Evolutionary conservation across 1,140 invertebrate species (phyloP).

Genomic region (Bombus soroeensis): DNA sequence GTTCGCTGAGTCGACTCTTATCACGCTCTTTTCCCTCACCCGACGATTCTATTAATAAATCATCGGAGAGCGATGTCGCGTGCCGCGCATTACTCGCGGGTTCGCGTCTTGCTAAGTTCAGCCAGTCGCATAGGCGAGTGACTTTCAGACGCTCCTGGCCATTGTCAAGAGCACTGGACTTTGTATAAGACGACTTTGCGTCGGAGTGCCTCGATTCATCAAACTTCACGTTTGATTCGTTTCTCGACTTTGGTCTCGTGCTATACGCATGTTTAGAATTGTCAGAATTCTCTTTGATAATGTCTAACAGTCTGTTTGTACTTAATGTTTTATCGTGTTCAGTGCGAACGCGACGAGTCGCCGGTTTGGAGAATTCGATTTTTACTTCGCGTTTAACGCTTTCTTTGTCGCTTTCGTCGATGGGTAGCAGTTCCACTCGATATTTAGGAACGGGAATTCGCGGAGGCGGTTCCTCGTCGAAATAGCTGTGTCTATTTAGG

Average conservation of each 20-base stretch:
- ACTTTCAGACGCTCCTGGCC: constrained; percentile 79
- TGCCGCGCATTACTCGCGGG: constrained; percentile 20
- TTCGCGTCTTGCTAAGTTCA: constrained; percentile 80
- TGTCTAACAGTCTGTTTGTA: constrained; percentile 82
- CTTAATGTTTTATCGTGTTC: constrained; percentile 39
- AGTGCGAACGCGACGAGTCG: not conserved
- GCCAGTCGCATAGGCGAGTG: constrained; percentile 82
- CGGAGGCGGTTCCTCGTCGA: constrained; percentile 77
- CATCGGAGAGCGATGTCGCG: constrained; percentile 39
- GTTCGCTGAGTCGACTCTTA: constrained; percentile 13
- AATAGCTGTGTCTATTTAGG: constrained; percentile 85
- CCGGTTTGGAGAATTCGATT: not conserved
- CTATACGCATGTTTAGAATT: not conserved
- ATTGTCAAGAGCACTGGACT: not conserved
- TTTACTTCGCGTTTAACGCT: not conserved
- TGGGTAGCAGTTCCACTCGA: constrained; percentile 53
- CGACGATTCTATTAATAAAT: constrained; percentile 58
- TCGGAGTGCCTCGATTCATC: not conserved
- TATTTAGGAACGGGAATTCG: constrained; percentile 73
- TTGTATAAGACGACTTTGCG: not conserved
- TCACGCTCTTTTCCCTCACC: constrained; percentile 15
- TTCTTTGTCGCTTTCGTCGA: constrained; percentile 13
- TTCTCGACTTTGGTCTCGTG: not conserved
- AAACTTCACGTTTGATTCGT: not conserved
- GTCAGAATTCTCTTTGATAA: constrained; percentile 82